Percentiles rank a stretch among this genome's conserved stretches.
These are phyloP conservation scores for Parambassis ranga DNA, from an alignment of 2,797 vertebrate genomes.

Conservation along the genomic window DNA sequence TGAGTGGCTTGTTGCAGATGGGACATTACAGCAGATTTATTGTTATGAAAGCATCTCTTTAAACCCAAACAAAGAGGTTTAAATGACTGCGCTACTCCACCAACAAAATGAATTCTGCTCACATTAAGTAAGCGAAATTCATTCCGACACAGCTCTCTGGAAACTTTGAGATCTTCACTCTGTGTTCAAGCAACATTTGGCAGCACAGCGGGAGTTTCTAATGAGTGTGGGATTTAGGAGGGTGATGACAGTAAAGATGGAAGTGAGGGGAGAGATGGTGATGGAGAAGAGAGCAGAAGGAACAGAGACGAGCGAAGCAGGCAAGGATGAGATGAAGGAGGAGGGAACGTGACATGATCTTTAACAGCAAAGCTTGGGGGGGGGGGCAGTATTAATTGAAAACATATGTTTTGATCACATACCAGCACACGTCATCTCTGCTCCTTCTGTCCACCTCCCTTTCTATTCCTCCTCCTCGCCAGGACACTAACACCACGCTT, in stretches of 20 bases:
- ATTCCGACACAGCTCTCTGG: neutral
- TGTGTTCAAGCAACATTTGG: neutral
- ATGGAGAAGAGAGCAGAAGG: neutral
- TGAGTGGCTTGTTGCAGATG: too few species aligned
- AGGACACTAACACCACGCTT: neutral
- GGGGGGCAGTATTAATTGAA: too few species aligned
- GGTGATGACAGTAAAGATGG: neutral
- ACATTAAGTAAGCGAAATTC: too few species aligned
- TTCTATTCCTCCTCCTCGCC: neutral
- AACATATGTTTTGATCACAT: constrained; percentile 3
- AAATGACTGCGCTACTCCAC: too few species aligned
- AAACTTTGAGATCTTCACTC: neutral
- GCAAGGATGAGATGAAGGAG: too few species aligned
- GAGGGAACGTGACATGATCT: too few species aligned
- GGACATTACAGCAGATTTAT: too few species aligned
- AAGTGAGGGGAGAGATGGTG: neutral
- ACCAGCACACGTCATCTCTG: constrained; percentile 5
- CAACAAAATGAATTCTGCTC: too few species aligned
- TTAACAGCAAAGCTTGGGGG: neutral
- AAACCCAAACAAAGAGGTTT: too few species aligned
- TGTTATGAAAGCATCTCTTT: too few species aligned
- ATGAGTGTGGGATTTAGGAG: neutral
- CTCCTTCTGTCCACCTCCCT: neutral
- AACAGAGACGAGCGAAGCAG: too few species aligned
- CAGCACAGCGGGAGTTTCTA: neutral